Evolutionary conservation across 2,113 vertebrate genomes (phyloP), one percentile per base, ranked within the genome.

Genomic region (Odontophorus gujanensis): DNA sequence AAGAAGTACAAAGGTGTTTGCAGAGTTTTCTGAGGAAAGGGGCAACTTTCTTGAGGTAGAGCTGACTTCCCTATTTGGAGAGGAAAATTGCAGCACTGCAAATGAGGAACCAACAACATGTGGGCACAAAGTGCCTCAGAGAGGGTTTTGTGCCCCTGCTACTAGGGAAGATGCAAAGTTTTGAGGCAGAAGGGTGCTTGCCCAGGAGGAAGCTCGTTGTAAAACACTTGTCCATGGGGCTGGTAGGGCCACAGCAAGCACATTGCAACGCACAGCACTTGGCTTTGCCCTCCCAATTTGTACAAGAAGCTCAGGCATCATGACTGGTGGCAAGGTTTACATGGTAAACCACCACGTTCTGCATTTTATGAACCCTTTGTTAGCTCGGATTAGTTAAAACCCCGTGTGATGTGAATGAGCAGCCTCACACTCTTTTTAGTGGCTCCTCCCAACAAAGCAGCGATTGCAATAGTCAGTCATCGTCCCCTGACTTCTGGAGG

Each of bases 21-120:
- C 59, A 72, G 62, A 51, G 12, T 47, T 63, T 73, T 51, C 81
- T 4, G 14, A 82, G 74, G 66, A 77, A 75, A 45, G 13, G 6
- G 26, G 81, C 26, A 51, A 30, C 8, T 19, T 72, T 38, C n/a
- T 28, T 22, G 13, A 85, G 30, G 38, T 68, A 51, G 30, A 74
- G 30, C 50, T 55, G 68, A 80, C 85, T 96, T 94, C 92, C 48
- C 8, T 38, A 55, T 94, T 94, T 85, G 42, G 50, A 85, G 59
- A 67, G 47, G 55, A 76, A 76, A 85, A 82, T 2, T 68, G 81
- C 62, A 84, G 58, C 50, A 19, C 13, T 63, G 38, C 28, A 74
- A 75, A 89, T 79, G 90, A 82, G 92, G 95, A 96, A 95, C 24
- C 53, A 69, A 16, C 32, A 48, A 85, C 63, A 57, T 24, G 19